A percentile compares a stretch with the other conserved stretches of the same genome.
phyloP scores from a whole-genome alignment of 2,888 invertebrate species.

The Caenorhabditis japonica region DNA sequence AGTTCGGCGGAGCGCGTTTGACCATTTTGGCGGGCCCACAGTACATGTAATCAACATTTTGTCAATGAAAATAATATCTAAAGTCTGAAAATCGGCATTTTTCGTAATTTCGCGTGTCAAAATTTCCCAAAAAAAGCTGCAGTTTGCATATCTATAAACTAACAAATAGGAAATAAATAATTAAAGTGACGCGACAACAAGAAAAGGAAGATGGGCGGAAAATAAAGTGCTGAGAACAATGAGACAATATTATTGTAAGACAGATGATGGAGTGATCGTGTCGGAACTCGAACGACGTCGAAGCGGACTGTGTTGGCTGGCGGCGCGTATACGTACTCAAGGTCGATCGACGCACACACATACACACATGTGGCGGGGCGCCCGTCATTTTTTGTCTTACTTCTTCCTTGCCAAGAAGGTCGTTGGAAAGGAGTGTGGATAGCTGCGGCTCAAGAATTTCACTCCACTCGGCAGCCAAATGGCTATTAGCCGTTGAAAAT shows the following conservation, averaged over 20 bases:
- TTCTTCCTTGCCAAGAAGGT: slow-evolving; percentile 11
- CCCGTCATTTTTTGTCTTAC: slow-evolving; percentile 16
- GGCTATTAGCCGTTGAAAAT: too few species aligned
- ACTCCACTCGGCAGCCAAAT: too few species aligned
- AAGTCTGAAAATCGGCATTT: too few species aligned
- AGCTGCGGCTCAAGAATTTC: too few species aligned
- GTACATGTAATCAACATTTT: too few species aligned
- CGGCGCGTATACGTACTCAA: slow-evolving; percentile 9
- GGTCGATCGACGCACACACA: slow-evolving; percentile 7
- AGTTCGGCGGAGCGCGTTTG: too few species aligned
- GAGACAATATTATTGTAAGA: slow-evolving; percentile 42
- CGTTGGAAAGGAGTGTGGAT: slow-evolving; percentile 9
- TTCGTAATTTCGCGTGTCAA: too few species aligned
- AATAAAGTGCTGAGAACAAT: slow-evolving; percentile 8
- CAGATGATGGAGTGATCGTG: slow-evolving; percentile 33
- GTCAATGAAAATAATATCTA: too few species aligned
- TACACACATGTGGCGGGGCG: neutral
- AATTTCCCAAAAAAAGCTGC: too few species aligned
- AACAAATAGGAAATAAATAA: too few species aligned
- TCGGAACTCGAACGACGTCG: slow-evolving; percentile 23
- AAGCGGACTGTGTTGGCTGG: neutral
- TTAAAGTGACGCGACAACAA: slow-evolving; percentile 3
- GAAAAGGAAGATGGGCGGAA: slow-evolving; percentile 3
- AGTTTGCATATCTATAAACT: too few species aligned
- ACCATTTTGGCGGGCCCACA: too few species aligned